These are phyloP conservation scores for Sarotherodon lohbergeri DNA, from an alignment of 2,113 vertebrate genomes.

Conservation along the genomic window DNA sequence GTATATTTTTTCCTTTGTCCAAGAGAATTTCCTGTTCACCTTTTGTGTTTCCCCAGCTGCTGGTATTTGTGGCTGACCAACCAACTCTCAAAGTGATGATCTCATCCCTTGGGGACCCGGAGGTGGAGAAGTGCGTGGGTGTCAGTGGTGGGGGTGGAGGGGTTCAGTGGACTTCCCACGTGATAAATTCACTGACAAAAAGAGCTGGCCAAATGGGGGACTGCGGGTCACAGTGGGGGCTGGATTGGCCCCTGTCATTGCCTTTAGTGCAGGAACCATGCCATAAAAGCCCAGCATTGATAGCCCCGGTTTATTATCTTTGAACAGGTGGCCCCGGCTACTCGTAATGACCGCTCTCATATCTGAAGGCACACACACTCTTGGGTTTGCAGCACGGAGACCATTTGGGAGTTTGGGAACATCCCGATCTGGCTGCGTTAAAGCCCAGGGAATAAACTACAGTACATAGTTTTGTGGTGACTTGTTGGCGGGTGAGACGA, in stretches of 20 bases:
- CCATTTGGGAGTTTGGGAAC: constrained; percentile 60
- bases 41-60: constrained; percentile 37
- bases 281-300: constrained; percentile 68
- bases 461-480: constrained; percentile 53
- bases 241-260: constrained; percentile 49
- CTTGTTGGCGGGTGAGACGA: constrained; percentile 15
- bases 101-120: constrained; percentile 51
- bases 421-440: constrained; percentile 41
- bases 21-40: constrained; percentile 42
- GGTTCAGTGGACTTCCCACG: constrained; percentile 56
- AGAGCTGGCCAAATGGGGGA: constrained; percentile 27
- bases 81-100: constrained; percentile 60
- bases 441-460: constrained; percentile 45
- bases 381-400: constrained; percentile 26
- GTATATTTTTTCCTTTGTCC: constrained; percentile 23
- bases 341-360: constrained; percentile 35
- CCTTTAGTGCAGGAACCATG: constrained; percentile 62
- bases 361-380: constrained; percentile 29
- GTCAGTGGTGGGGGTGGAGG: neutral
- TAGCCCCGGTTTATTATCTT: constrained; percentile 72
- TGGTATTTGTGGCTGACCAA: constrained; percentile 48
- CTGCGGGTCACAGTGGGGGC: neutral
- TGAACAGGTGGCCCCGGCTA: constrained; percentile 69
- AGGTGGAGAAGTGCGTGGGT: constrained; percentile 11
- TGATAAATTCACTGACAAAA: constrained; percentile 65